Base-by-base conservation (phyloP, 2,113 vertebrate genomes). In the Cavia aperea region DNA sequence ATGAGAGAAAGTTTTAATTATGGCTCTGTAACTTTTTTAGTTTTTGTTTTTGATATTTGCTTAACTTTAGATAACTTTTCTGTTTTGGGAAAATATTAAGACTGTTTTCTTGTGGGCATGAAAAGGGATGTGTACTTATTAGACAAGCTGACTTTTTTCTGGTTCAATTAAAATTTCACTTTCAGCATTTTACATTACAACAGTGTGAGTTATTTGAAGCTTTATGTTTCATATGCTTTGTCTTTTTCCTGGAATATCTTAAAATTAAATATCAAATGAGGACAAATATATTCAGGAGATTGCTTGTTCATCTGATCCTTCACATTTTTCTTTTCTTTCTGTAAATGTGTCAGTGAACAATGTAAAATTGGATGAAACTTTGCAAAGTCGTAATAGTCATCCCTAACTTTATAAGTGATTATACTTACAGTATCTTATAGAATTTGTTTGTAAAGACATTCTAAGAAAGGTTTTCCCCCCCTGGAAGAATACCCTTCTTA, bases 21-120 rank as follows among this genome's bases (percentile, higher is more conserved):
- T 39, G n/a, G 13, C 51, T 63, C 46, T 21, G 12, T 75, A 73
- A 56, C 13, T 81, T 68, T 33, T 78, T 51, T 79, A 54, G 7
- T 33, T 51, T 77, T 31, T 78, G 81, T 82, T 24, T 31, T 49
- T 93, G 77, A 0, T 11, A 68, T 92, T 88, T 15, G 83, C 60
- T 88, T 18, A 72, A 63, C 4, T 46, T 89, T 86, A 85, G 29
- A 24, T 51, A 65, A 1, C 36, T 78, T 96, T 95, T 92, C 86
- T 91, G 24, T 87, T 94, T 93, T 81, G 73, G 31, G 56, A 92
- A 87, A 89, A 82, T 94, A 49, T 89, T 46, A 66, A 16, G 33
- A n/a, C n/a, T 58, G 33, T 95, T 97, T 97, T 93, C 81, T 18
- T 95, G 6, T 81, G 54, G 92, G 77, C 60, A 78, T 81, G 39